These are phyloP conservation scores for Gymnorhina tibicen DNA, from an alignment of 2,113 vertebrate species.

Conservation along the genomic window DNA sequence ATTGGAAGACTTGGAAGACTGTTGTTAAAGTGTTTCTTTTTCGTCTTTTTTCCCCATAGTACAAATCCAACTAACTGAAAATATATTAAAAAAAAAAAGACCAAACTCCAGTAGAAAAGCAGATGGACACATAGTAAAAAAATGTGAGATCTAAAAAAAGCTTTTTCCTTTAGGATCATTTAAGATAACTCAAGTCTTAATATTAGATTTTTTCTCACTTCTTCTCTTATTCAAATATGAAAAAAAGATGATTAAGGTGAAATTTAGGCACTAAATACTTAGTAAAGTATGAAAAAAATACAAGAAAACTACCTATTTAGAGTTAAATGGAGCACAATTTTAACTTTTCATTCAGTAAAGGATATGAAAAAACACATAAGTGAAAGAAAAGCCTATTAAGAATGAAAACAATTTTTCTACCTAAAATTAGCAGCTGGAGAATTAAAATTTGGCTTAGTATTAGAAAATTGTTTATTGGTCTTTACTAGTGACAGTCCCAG, in stretches of 20 bases:
- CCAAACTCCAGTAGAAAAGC: background rate
- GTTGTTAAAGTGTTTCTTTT: background rate
- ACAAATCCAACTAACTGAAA: background rate
- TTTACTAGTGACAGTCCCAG: background rate
- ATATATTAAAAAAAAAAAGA: background rate
- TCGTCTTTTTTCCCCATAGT: background rate
- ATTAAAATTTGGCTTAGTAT: background rate
- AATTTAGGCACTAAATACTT: background rate
- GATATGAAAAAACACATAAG: background rate
- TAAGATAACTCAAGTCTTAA: background rate
- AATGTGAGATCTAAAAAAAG: background rate
- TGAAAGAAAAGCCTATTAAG: background rate
- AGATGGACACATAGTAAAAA: background rate
- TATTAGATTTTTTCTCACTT: background rate
- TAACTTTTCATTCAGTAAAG: background rate
- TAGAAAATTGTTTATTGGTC: slow-evolving; percentile 11
- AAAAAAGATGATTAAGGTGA: background rate
- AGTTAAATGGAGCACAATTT: background rate
- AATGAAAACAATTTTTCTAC: background rate
- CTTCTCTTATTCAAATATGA: background rate
- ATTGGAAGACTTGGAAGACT: background rate
- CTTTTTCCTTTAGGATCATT: background rate
- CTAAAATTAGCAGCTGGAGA: background rate
- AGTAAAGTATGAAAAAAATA: background rate
- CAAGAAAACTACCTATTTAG: background rate